Conservation (phyloP, 1,140 invertebrate species). For the Trichonephila clavipes region DNA sequence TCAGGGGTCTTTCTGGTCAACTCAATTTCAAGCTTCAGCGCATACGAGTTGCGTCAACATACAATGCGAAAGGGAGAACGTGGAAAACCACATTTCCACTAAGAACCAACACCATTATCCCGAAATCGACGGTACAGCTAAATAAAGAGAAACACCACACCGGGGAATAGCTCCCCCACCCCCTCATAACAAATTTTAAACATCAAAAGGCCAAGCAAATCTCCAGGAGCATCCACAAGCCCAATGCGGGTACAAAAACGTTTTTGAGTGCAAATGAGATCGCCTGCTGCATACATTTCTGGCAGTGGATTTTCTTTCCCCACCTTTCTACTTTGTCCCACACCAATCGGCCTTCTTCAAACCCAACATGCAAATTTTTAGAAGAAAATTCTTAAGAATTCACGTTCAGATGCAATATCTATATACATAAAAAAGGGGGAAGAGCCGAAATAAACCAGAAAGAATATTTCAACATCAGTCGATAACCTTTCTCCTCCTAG, state of each 20-base stretch:
- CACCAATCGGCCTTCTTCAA: slow-evolving; percentile 15
- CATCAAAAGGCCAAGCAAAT: background rate
- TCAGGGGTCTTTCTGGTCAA: slow-evolving; percentile 9
- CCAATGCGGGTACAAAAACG: background rate
- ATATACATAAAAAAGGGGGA: background rate
- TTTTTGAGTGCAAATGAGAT: slow-evolving; percentile 24
- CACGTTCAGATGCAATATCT: background rate
- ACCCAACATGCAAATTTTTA: background rate
- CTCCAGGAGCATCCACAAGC: background rate
- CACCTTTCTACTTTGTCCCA: background rate
- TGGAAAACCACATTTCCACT: background rate
- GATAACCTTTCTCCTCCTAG: background rate
- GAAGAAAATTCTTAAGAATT: background rate
- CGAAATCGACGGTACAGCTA: background rate
- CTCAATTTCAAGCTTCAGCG: slow-evolving; percentile 17
- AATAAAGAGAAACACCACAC: background rate
- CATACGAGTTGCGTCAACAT: background rate
- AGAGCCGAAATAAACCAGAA: background rate
- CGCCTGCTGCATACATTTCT: slow-evolving; percentile 36
- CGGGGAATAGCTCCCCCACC: too few relatives aligned
- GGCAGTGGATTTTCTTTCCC: background rate
- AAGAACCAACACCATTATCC: background rate
- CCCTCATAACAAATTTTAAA: background rate
- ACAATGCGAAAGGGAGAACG: background rate
- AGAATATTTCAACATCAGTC: background rate